Base-by-base conservation (phyloP, 2,888 invertebrate genomes). In the Temnothorax rugatulus region DNA sequence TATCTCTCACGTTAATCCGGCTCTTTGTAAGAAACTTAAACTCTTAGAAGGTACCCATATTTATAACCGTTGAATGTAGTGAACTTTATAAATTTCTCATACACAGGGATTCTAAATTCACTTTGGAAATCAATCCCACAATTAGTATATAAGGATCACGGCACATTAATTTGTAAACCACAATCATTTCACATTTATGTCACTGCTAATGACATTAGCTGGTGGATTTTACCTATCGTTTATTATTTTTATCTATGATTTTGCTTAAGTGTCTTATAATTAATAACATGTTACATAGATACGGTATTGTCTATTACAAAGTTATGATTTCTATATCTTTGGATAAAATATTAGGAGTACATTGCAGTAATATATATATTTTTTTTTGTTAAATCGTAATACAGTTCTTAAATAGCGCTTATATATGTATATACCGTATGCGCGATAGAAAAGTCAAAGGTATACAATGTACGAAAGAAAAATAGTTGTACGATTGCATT, bases 241-340 rank as follows among this genome's bases (percentile, higher is more conserved):
- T 68, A 38, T 66, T 52, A 50, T 21, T 50, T 69, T 84, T 91
- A 79, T 87, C 85, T 89, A 87, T 86, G 79, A 57, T 84, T 86
- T 84, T 74, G 41, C 86, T 88, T 82, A 89, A 85, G 76, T 86
- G 57, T 69, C 84, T 87, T 91, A 88, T 61, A 82, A 79, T 86
- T 87, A 88, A 74, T 85, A 91, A 91, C 88, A 88, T 82, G 85
- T 92, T 91, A 93, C 87, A 86, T 87, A 91, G 89, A 91, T 91
- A 91, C 88, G 86, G 93, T 93, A 94, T 94, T 93, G 93, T 94
- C 93, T 93, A 93, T 93, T 89, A 91, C 90, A 90, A 90, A 92
- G 90, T 92, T 92, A 85, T 83, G 84, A 84, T 74, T 83, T 89
- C 83, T 89, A 86, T 82, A 69, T 59, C 75, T 64, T 64, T 84